Evolutionary conservation across 2,797 vertebrate genomes (phyloP).

Genomic region (Siniperca undulata): DNA sequence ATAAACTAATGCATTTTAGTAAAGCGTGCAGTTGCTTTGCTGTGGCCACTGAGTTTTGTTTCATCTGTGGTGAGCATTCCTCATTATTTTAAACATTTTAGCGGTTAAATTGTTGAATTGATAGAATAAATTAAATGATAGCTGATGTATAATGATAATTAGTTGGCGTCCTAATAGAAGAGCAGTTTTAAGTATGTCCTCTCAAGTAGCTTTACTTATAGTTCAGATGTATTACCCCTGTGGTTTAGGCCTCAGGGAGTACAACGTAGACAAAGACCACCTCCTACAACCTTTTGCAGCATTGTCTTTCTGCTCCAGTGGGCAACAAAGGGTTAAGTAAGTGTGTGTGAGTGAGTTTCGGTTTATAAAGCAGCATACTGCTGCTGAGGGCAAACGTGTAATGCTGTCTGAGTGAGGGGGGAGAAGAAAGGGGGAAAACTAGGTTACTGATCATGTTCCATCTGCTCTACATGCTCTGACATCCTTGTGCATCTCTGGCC

Average conservation of each 20-base stretch:
- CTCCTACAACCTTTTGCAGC: slow-evolving; percentile 45
- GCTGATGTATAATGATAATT: not conserved
- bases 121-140: not conserved
- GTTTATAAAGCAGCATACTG: slow-evolving; percentile 46
- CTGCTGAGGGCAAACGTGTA: slow-evolving; percentile 40
- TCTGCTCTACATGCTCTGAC: slow-evolving; percentile 61
- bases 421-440: slow-evolving; percentile 39
- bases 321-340: slow-evolving; percentile 74
- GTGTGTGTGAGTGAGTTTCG: slow-evolving; percentile 12
- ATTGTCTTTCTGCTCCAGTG: slow-evolving; percentile 77
- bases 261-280: slow-evolving; percentile 62
- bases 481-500: slow-evolving; percentile 39
- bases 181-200: not conserved
- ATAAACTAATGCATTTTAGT: slow-evolving; percentile 1
- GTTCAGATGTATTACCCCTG: slow-evolving; percentile 3
- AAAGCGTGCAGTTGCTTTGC: not conserved
- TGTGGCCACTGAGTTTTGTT: not conserved
- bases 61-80: not conserved
- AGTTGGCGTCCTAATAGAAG: not conserved
- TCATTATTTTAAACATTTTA: not conserved
- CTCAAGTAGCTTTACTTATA: not conserved
- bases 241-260: slow-evolving; percentile 45
- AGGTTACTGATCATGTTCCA: slow-evolving; percentile 67
- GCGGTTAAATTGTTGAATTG: not conserved
- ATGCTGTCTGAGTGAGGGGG: slow-evolving; percentile 22